These are phyloP conservation scores for Cyclophora albipunctata DNA, from an alignment of 2,888 invertebrate species.

Conservation along the genomic window DNA sequence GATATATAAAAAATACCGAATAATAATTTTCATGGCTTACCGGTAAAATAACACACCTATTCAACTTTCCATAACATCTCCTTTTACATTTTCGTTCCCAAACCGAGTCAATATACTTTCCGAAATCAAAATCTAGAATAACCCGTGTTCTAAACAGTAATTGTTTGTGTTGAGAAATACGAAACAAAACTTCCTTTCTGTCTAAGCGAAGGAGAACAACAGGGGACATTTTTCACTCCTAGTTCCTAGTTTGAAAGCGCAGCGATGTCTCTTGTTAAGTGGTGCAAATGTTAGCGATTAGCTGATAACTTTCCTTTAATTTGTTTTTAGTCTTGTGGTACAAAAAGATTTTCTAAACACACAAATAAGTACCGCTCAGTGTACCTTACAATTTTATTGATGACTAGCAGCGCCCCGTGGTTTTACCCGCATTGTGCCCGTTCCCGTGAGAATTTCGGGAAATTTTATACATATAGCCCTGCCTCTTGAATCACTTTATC, in stretches of 20 bases:
- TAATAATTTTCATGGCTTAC: neutral
- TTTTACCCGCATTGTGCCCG: too few species aligned
- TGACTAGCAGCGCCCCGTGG: too few species aligned
- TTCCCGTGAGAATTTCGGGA: too few species aligned
- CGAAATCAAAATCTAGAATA: neutral
- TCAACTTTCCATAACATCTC: neutral
- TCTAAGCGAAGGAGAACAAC: conserved; percentile 31
- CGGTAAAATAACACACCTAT: neutral
- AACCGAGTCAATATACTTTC: too few species aligned
- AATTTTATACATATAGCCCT: too few species aligned
- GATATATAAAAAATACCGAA: neutral
- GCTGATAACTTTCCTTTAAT: neutral
- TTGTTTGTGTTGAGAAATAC: conserved; percentile 5
- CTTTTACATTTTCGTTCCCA: too few species aligned
- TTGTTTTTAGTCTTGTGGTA: too few species aligned
- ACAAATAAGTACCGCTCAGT: too few species aligned
- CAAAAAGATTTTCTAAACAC: too few species aligned
- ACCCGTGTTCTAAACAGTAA: conserved; percentile 8
- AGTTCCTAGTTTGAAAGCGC: conserved; percentile 38
- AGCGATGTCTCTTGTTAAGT: conserved; percentile 27
- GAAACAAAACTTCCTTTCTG: conserved; percentile 14
- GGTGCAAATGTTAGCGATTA: conserved; percentile 10
- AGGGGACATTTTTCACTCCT: conserved; percentile 45
- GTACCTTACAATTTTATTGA: too few species aligned
- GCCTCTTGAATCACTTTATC: too few species aligned